Evolutionary conservation across 2,113 vertebrate genomes (phyloP).

Genomic region (Gnathonemus longibarbis): DNA sequence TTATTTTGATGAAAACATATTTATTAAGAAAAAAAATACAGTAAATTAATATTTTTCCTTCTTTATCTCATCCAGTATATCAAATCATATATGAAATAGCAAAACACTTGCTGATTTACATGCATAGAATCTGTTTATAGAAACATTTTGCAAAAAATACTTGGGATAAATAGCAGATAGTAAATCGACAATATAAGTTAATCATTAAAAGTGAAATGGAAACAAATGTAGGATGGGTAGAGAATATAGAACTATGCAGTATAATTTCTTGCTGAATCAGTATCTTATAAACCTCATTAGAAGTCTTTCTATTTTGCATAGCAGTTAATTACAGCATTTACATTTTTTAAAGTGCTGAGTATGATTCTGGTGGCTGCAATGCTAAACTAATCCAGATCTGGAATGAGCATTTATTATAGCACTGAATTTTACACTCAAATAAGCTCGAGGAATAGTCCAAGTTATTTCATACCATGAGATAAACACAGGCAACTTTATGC

Average conservation of each 20-base stretch:
- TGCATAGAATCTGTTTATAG: not conserved
- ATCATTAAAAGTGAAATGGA: slow-evolving; percentile 6
- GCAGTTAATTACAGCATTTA: slow-evolving; percentile 30
- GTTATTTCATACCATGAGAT: not conserved
- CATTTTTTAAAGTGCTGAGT: slow-evolving; percentile 26
- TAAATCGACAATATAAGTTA: not conserved
- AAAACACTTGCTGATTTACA: not conserved
- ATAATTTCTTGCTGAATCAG: slow-evolving; percentile 23
- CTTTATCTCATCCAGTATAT: not conserved
- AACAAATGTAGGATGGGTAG: not conserved
- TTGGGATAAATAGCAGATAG: not conserved
- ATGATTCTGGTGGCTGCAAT: slow-evolving; percentile 8
- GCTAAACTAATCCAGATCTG: slow-evolving; percentile 21
- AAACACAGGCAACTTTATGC: not conserved
- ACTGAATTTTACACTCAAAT: not conserved
- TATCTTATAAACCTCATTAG: slow-evolving; percentile 23
- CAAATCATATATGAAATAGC: not conserved
- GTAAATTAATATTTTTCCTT: not conserved
- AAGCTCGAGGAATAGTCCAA: not conserved
- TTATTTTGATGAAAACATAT: not conserved
- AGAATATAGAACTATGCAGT: slow-evolving; percentile 7
- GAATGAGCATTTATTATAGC: slow-evolving; percentile 3
- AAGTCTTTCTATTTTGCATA: slow-evolving; percentile 12
- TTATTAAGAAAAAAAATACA: not conserved
- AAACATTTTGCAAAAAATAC: not conserved